These are phyloP conservation scores for Yponomeuta malinellus DNA, from an alignment of 2,888 invertebrate genomes.

Conservation along the genomic window DNA sequence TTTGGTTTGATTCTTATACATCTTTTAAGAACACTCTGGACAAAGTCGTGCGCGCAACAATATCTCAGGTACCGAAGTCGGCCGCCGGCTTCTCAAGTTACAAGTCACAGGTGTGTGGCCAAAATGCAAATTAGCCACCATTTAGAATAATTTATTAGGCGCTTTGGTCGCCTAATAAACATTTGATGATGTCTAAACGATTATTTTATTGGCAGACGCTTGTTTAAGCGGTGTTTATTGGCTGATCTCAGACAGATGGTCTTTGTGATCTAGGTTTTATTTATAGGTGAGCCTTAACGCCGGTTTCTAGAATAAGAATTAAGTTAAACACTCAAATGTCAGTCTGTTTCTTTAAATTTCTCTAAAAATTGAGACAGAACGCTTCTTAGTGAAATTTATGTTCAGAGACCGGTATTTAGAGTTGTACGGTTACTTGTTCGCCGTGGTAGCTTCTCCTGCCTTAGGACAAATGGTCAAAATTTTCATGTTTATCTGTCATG, in stretches of 20 bases:
- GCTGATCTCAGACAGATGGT: background rate
- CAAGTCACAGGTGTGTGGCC: constrained; percentile 1
- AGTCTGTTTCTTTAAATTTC: no score
- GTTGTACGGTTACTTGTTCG: no score
- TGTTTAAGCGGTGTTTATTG: background rate
- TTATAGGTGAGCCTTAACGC: background rate
- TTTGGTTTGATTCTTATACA: no score
- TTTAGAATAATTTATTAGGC: background rate
- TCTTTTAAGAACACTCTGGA: background rate
- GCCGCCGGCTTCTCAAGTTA: background rate
- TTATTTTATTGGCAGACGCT: background rate
- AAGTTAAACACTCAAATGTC: no score
- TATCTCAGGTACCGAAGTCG: background rate
- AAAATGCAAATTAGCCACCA: constrained; percentile 7
- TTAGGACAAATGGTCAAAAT: no score
- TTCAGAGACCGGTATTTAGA: no score
- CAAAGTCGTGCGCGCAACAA: background rate
- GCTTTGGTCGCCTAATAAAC: background rate
- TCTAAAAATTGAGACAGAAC: no score
- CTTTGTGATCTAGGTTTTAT: background rate
- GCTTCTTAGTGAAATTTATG: no score
- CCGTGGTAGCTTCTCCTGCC: no score
- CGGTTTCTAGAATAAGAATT: no score
- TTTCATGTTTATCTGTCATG: no score
- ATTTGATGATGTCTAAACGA: background rate